Base-by-base conservation (phyloP, 2,888 invertebrate genomes). In the Xanthorhoe designata region DNA sequence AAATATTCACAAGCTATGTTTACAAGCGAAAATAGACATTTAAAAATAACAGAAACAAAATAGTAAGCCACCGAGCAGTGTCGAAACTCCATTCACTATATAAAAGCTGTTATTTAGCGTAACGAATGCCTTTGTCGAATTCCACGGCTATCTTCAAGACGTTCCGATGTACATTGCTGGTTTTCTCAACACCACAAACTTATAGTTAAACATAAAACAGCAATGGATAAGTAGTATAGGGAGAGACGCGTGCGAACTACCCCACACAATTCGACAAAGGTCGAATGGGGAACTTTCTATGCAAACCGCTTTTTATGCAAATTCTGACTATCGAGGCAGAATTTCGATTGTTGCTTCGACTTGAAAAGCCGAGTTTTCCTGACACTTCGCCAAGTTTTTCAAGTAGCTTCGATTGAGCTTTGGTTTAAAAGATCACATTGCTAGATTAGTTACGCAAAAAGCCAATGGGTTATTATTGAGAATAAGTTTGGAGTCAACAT, bases 121-220 rank as follows among this genome's bases (percentile, higher is more conserved):
- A 83, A 82, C 82, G 82, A 83, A 82, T 78, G 79, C 82, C 78
- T 84, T 83, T 83, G 83, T 83, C 62, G 75, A 76, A 80, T 81
- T 76, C 77, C 77, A 60, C 76, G 66, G 69, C 74, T 75, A 77
- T 80, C 75, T 78, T 74, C 68, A 75, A 76, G 75, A 77, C 72
- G 74, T 69, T 80, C 76, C 70, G 71, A 71, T 68, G 70, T 82
- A 78, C 82, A 80, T 75, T 70, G 75, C 76, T 71, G 73, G 71
- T 69, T 75, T 68, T 51, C 56, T 18, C 38, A 60, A 17, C 71
- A 73, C 72, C 57, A 56, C 65, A 66, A 60, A 29, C 61, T 65
- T 71, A 67, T 69, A 67, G 58, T 50, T n/a, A 67, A 69, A 69
- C 68, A 67, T 71, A 69, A 74, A 63, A 71, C 67, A 68, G 79